A percentile compares a stretch with the other conserved stretches of the same genome.
Evolutionary conservation across 2,888 invertebrate genomes (phyloP).

Genomic region (Gnatocerus cornutus): DNA sequence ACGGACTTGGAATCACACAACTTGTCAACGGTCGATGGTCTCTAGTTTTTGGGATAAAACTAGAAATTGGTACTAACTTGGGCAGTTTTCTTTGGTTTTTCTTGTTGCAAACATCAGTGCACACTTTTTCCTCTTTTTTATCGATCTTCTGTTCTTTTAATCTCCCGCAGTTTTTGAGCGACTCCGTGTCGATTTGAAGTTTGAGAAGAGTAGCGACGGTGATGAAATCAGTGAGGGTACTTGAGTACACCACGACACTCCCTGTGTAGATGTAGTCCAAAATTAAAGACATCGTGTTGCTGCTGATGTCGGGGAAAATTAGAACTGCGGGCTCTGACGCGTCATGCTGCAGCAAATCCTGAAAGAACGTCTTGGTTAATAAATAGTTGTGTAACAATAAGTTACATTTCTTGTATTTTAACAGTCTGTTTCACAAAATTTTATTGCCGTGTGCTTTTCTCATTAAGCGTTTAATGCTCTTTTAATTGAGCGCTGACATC

Average conservation of each 20-base stretch:
- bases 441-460: no score
- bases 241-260: conserved; percentile 75
- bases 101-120: conserved; percentile 47
- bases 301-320: conserved; percentile 78
- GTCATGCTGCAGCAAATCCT: conserved; percentile 65
- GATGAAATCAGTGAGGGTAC: conserved; percentile 76
- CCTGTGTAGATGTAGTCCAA: conserved; percentile 82
- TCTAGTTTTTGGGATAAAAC: conserved; percentile 38
- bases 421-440: no score
- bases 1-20: conserved; percentile 75
- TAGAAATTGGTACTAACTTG: conserved; percentile 63
- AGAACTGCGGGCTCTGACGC: conserved; percentile 76
- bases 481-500: no score
- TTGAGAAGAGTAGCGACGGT: conserved; percentile 72
- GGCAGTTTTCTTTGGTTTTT: conserved; percentile 62
- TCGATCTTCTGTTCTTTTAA: conserved; percentile 42
- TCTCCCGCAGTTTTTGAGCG: conserved; percentile 39
- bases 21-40: conserved; percentile 69
- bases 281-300: conserved; percentile 77
- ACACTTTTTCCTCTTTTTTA: conserved; percentile 50
- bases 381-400: no score
- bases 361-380: conserved; percentile 34
- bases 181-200: conserved; percentile 60
- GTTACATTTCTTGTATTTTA: no score
- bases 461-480: no score